Conservation (phyloP, 1,140 invertebrate genomes). For the Physella acuta region DNA sequence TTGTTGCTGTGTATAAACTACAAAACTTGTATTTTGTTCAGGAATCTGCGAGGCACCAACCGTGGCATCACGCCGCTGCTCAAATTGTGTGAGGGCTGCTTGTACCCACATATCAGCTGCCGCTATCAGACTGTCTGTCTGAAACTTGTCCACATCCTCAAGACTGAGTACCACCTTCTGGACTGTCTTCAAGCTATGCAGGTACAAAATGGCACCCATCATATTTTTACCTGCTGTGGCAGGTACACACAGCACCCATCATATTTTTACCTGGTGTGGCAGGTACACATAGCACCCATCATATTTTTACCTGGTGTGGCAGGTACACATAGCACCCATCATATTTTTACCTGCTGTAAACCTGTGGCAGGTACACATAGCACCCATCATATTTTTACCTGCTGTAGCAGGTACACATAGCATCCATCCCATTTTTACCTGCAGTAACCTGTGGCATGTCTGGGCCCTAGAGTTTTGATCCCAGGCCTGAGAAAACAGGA, state of each 20-base stretch:
- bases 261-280: too few species aligned
- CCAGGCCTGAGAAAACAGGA: too few species aligned
- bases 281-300: too few species aligned
- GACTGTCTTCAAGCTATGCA: constrained; percentile 51
- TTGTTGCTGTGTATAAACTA: too few species aligned
- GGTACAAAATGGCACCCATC: constrained; percentile 33
- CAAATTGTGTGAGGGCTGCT: constrained; percentile 8
- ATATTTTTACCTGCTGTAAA: constrained; percentile 45
- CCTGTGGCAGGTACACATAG: constrained; percentile 49
- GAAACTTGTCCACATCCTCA: constrained; percentile 50
- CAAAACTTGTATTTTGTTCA: too few species aligned
- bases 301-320: too few species aligned
- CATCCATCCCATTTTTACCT: too few species aligned
- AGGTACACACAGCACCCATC: too few species aligned
- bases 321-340: too few species aligned
- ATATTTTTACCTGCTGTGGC: not conserved
- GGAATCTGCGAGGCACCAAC: not conserved
- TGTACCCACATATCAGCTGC: constrained; percentile 47
- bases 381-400: not conserved
- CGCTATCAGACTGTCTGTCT: constrained; percentile 45
- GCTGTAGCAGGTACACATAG: too few species aligned
- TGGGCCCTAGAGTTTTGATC: too few species aligned
- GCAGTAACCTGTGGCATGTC: too few species aligned
- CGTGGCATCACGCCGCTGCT: constrained; percentile 3
- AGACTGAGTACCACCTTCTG: constrained; percentile 49